Conservation (phyloP, 2,888 invertebrate species). For the Ctenicera cuprea region DNA sequence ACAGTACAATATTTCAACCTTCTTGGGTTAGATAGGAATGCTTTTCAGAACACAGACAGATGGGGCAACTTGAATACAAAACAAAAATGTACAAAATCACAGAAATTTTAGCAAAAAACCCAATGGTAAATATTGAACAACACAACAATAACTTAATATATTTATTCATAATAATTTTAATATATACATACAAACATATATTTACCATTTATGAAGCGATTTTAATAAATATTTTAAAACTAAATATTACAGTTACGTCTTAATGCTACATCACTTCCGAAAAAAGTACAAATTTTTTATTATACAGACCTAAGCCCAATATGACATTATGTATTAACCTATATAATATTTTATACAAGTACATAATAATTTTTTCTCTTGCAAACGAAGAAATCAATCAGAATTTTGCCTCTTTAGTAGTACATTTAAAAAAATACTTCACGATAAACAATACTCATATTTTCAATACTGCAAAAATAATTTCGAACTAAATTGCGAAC, state of each 20-base stretch:
- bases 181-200: constrained; percentile 55
- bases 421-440: constrained; percentile 33
- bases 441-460: constrained; percentile 44
- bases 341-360: constrained; percentile 19
- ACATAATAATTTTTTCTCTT: not conserved
- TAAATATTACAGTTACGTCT: constrained; percentile 54
- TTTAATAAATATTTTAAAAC: constrained; percentile 52
- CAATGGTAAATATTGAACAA: too few relatives aligned
- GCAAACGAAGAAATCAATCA: not conserved
- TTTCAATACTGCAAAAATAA: constrained; percentile 49
- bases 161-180: constrained; percentile 49
- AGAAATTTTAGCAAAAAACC: too few relatives aligned
- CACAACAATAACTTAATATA: constrained; percentile 13
- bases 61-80: too few relatives aligned
- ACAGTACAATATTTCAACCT: too few relatives aligned
- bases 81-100: too few relatives aligned
- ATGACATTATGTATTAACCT: constrained; percentile 33
- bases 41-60: too few relatives aligned
- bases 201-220: constrained; percentile 52
- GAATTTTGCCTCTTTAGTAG: constrained; percentile 2
- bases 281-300: constrained; percentile 46
- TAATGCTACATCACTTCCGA: constrained; percentile 53
- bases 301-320: constrained; percentile 36
- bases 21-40: too few relatives aligned
- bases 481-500: constrained; percentile 35